A percentile compares a stretch with the other conserved stretches of the same genome.
Evolutionary conservation across 2,113 vertebrate genomes (phyloP).

Genomic region (Isichthys henryi): DNA sequence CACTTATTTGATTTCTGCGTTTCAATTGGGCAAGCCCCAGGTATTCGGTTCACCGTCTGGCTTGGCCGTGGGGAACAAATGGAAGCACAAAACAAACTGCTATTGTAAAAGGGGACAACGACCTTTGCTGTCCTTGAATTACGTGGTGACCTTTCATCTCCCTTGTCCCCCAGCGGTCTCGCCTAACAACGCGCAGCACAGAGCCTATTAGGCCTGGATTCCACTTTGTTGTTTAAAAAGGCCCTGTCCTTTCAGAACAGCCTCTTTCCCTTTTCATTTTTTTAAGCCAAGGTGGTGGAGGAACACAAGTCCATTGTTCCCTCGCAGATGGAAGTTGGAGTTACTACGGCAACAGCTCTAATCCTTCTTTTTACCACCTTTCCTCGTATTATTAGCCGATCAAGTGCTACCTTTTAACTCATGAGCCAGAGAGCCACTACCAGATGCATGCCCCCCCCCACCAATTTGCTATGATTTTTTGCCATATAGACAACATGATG

Average conservation of each 20-base stretch:
- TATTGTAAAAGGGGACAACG: conserved; percentile 70
- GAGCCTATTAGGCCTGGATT: conserved; percentile 80
- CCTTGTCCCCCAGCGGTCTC: conserved; percentile 71
- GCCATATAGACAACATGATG: conserved; percentile 88
- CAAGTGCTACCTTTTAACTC: conserved; percentile 96
- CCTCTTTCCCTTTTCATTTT: conserved; percentile 65
- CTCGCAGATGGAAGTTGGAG: conserved; percentile 93
- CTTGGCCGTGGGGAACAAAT: conserved; percentile 57
- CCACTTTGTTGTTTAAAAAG: conserved; percentile 79
- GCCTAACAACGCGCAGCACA: conserved; percentile 78
- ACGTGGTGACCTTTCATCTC: conserved; percentile 77
- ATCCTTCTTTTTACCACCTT: conserved; percentile 91
- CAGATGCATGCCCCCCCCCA: conserved; percentile 64
- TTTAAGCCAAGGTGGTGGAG: conserved; percentile 88
- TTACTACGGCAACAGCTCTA: conserved; percentile 98
- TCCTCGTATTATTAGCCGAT: conserved; percentile 86
- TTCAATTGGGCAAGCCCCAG: conserved; percentile 65
- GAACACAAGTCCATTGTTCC: conserved; percentile 97
- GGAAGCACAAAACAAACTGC: conserved; percentile 68
- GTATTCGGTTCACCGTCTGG: conserved; percentile 68
- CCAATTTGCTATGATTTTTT: conserved; percentile 92
- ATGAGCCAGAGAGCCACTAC: conserved; percentile 75
- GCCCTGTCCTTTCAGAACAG: conserved; percentile 72
- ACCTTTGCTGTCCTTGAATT: conserved; percentile 81
- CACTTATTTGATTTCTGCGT: conserved; percentile 30